Conservation (phyloP, 2,113 vertebrate species). For the Pterocles gutturalis region DNA sequence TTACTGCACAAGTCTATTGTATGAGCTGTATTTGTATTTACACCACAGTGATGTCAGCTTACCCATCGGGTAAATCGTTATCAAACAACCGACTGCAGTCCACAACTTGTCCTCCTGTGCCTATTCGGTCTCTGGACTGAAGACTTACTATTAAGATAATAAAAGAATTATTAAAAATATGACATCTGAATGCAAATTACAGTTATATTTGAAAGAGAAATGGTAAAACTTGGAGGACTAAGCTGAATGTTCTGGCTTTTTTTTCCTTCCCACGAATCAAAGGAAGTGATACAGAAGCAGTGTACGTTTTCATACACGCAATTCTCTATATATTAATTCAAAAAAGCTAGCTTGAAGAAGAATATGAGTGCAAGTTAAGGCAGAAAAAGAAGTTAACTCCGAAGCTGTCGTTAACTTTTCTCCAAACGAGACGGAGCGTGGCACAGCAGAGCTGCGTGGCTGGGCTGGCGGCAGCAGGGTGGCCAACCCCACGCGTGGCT, state of each 20-base stretch:
- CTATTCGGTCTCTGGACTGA: constrained; percentile 95
- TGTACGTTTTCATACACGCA: not conserved
- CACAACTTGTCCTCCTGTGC: constrained; percentile 92
- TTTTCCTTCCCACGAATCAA: not conserved
- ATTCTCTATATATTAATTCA: not conserved
- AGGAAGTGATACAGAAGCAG: not conserved
- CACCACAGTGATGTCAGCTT: constrained; percentile 53
- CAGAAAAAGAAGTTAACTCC: not conserved
- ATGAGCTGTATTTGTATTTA: not conserved
- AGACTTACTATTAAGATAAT: constrained; percentile 89
- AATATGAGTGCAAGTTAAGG: not conserved
- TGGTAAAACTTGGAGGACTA: not conserved
- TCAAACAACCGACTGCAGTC: constrained; percentile 96
- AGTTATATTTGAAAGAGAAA: not conserved
- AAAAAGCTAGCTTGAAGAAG: not conserved
- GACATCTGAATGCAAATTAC: not conserved
- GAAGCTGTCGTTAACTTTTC: not conserved
- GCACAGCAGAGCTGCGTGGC: not conserved
- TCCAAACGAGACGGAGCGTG: not conserved
- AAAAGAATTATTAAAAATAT: constrained; percentile 50
- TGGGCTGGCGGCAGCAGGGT: not conserved
- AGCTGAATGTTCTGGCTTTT: not conserved
- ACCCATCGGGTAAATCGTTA: constrained; percentile 96
- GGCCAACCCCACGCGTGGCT: rapidly evolving
- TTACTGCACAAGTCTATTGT: not conserved